Evolutionary conservation across 2,113 vertebrate genomes (phyloP), one percentile per base, ranked within the genome.

Genomic region (Apistogramma diplotaenia): DNA sequence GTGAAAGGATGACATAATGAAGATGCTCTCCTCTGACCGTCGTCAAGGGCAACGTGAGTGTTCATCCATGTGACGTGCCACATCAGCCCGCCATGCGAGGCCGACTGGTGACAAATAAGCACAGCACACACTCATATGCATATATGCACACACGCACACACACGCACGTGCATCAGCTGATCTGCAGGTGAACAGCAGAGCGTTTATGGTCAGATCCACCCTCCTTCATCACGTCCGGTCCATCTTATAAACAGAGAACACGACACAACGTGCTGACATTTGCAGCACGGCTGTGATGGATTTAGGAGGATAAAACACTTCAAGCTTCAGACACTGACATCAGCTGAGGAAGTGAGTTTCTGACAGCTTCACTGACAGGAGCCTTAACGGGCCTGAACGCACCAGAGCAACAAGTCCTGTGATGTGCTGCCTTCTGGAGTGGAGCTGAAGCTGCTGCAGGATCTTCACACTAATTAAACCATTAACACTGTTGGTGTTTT

Each of bases 1-100:
- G 91, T 92, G 89, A 90, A 85, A 88, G 87, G 81, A 87, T 89
- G 89, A 89, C 92, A 93, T 90, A 76, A 92, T 90, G 89, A 89
- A 93, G 93, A 85, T 84, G 87, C 89, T 93, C 88, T 87, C 78
- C 85, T 82, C 87, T 83, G 89, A 88, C 91, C 87, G 85, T 87
- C 91, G 90, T 91, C 90, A 91, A 74, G 89, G 86, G 85, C 80
- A 82, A 83, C 56, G 79, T 51, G 87, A 21, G 82, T 80, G 74
- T 81, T 93, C 91, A 90, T 86, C 86, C 84, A 29, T 91, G 89
- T 89, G 91, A 91, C 88, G 62, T n/a, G 88, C 82, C 61, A 55
- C 79, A 71, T 91, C 88, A 83, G 55, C 89, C 82, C 37, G 9
- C 6, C 2, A 61, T 75, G 77, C 33, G 65, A 85, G 56, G 79